Percentiles rank a stretch among this genome's conserved stretches.
Evolutionary conservation across 1,140 invertebrate species (phyloP).

Genomic region (Ceratosolen fusciceps): DNA sequence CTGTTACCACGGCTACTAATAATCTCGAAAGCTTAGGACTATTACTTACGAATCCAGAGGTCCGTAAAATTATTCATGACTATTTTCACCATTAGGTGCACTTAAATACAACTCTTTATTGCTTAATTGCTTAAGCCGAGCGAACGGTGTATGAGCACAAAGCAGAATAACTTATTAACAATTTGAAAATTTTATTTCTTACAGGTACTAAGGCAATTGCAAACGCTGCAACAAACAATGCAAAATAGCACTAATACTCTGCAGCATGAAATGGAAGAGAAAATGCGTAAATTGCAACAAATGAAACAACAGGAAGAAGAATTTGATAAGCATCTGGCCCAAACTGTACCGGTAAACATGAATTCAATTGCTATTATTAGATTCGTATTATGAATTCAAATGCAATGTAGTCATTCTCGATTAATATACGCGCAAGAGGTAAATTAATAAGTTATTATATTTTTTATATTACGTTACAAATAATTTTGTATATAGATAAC

Average conservation of each 20-base stretch:
- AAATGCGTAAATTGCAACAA: slow-evolving; percentile 79
- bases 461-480: too few relatives aligned
- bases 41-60: slow-evolving; percentile 68
- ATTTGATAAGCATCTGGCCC: slow-evolving; percentile 84
- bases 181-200: slow-evolving; percentile 30
- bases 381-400: too few relatives aligned
- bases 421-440: too few relatives aligned
- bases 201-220: slow-evolving; percentile 79
- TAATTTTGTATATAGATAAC: too few relatives aligned
- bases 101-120: too few relatives aligned
- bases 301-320: slow-evolving; percentile 84
- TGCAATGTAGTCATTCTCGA: background rate
- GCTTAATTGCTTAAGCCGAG: too few relatives aligned
- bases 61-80: slow-evolving; percentile 25
- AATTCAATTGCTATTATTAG: too few relatives aligned
- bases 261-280: slow-evolving; percentile 79
- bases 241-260: slow-evolving; percentile 61
- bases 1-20: slow-evolving; percentile 54
- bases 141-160: too few relatives aligned
- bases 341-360: slow-evolving; percentile 76
- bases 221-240: slow-evolving; percentile 74
- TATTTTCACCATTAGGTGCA: too few relatives aligned
- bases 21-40: slow-evolving; percentile 68
- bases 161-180: too few relatives aligned
- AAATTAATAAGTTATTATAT: too few relatives aligned